phyloP scores from a whole-genome alignment of 2,797 vertebrate species.

The Chelon auratus region DNA sequence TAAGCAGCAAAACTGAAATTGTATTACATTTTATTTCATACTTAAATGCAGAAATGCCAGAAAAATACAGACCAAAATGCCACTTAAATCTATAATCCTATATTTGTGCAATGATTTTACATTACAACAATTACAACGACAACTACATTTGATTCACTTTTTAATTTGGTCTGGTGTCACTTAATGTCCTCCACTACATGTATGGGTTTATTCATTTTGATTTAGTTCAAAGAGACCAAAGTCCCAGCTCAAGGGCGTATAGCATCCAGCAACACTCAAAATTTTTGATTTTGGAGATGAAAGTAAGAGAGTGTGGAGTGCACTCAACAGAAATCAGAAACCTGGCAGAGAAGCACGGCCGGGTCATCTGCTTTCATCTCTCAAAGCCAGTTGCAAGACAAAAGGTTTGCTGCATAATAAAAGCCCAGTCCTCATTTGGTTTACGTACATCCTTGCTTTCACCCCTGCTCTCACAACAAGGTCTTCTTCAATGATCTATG shows the following conservation, averaged over 20 bases:
- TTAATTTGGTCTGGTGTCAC: background rate
- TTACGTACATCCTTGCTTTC: constrained; percentile 6
- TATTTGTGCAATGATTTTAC: background rate
- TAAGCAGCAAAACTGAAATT: background rate
- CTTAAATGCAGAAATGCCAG: background rate
- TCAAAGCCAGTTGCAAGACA: constrained; percentile 13
- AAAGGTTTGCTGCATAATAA: constrained; percentile 25
- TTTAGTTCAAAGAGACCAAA: constrained; percentile 21
- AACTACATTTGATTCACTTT: background rate
- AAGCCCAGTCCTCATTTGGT: constrained; percentile 20
- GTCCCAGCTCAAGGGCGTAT: background rate
- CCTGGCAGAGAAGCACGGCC: constrained; percentile 23
- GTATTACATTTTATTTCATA: background rate
- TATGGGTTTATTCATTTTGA: background rate
- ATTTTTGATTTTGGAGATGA: constrained; percentile 64
- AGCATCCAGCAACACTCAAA: constrained; percentile 12
- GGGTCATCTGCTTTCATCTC: constrained; percentile 62
- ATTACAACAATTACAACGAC: background rate
- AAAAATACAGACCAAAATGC: background rate
- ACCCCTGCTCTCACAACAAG: constrained; percentile 3
- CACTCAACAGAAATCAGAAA: constrained; percentile 30
- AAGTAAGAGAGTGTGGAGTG: constrained; percentile 43
- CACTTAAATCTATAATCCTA: background rate
- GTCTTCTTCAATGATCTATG: constrained; percentile 1
- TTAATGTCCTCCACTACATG: background rate